Evolutionary conservation across 53 echinoderm and acorn worm genomes (phyloP), one percentile per base, ranked within the genome.

Genomic region (Patiria pectinifera): DNA sequence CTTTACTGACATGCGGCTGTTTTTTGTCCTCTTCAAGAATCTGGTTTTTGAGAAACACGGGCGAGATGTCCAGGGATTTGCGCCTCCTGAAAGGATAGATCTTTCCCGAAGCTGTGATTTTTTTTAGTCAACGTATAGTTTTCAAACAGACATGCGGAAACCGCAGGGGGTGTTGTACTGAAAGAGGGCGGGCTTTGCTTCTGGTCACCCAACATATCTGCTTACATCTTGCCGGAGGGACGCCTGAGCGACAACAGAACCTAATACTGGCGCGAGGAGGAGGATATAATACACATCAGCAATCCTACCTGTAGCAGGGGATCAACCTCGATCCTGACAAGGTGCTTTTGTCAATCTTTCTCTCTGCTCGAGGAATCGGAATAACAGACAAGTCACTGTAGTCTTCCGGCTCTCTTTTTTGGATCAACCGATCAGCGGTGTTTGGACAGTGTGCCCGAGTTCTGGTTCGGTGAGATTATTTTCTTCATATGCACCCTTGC

Each of bases 101-200:
- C 76, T 66, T 66, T 46, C 85, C 85, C 71, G 35, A 47, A 85
- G 85, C 71, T 69, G 11, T 66, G 85, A 85, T 45, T 85, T 24
- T 19, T 24, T 76, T 76, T 25, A 23, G 76, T 76, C 11, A 10
- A 11, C 21, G 25, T 15, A 2, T 21, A 26, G 69, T 69, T 45
- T 35, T 35, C 35, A 10, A 43, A 69, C 35, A 66, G 62, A 23
- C 22, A 62, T 26, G 46, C 7, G 45, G 9, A 60, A 11, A 8
- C 12, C 60, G 8, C 60, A 60, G 16, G 79, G 79, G 35, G 21
- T n/a, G 16, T 69, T 71, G n/a, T 74, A 47, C 22, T 48, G 23
- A 48, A 15, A 88, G 88, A 88, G 88, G 88, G 88, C 88, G 88
- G 21, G 59, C 62, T 88, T 78, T 59, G 62, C 76, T 78, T 35